Evolutionary conservation across 2,797 vertebrate genomes (phyloP).

Genomic region (Ceyx erithaca): DNA sequence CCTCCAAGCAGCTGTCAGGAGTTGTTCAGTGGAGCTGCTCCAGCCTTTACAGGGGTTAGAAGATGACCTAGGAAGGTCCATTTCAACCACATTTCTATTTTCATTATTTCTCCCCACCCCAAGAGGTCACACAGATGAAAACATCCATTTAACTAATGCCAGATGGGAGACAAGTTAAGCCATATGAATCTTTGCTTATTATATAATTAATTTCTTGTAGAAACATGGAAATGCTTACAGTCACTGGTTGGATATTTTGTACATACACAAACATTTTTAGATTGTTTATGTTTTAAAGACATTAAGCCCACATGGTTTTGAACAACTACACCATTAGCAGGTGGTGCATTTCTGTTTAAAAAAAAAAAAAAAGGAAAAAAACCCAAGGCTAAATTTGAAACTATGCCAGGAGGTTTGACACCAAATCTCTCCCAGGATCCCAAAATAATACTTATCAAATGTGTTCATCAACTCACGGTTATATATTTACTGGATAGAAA

Average conservation of each 20-base stretch:
- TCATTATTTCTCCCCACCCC: not conserved
- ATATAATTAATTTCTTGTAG: constrained; percentile 27
- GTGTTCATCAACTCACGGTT: not conserved
- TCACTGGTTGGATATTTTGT: constrained; percentile 8
- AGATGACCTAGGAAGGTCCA: not conserved
- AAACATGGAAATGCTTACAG: constrained; percentile 28
- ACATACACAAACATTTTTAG: constrained; percentile 42
- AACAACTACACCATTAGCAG: not conserved
- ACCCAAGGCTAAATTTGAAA: not conserved
- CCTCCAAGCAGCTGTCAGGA: not conserved
- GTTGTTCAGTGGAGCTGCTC: not conserved
- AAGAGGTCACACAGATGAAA: constrained; percentile 41
- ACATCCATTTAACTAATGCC: constrained; percentile 41
- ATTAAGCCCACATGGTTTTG: constrained; percentile 35
- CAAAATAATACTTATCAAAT: not conserved
- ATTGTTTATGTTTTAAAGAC: constrained; percentile 38
- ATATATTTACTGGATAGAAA: not conserved
- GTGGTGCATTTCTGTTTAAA: not conserved
- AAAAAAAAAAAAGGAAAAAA: not conserved
- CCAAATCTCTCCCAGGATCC: not conserved
- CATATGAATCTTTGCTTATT: constrained; percentile 46
- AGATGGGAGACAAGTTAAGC: constrained; percentile 55
- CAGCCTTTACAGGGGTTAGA: not conserved
- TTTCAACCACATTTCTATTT: not conserved
- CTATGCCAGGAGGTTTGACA: not conserved